Evolutionary conservation across 2,888 invertebrate genomes (phyloP), one percentile per base, ranked within the genome.

Genomic region (Laothoe populi): DNA sequence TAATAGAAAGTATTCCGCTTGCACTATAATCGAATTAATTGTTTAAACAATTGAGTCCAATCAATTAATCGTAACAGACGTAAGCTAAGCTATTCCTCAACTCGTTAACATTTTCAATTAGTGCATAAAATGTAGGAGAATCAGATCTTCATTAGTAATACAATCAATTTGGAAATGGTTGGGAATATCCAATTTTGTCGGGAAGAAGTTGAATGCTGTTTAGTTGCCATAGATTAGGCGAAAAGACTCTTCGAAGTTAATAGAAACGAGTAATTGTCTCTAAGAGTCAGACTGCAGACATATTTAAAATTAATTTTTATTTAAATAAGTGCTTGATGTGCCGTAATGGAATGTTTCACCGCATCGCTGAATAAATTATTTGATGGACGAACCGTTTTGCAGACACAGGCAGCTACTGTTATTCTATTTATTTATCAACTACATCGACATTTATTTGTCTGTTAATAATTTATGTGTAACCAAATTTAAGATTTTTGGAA

Each of bases 121-220:
- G 74, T 77, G 78, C 81, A 81, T 79, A 79, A 81, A 82, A 81
- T 75, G 70, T 66, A 64, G 63, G 69, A 69, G 75, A 78, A 77
- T 83, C 74, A 77, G 81, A 78, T 78, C 80, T 84, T 86, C 86
- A 86, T 87, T 87, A 86, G 78, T 78, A 81, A 83, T 85, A 83
- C 85, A 85, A 87, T 86, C 79, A 81, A 75, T 73, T 70, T 64
- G 67, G 70, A 53, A 70, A 65, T 71, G 73, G 75, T 71, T 70
- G 75, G 79, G 79, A 79, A 80, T 79, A 80, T 81, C 75, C 81
- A 75, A 83, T 83, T 79, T 73, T 66, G 71, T 71, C 68, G 61
- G 65, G 69, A 75, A 78, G 79, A 77, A 80, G 70, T 75, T 71
- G 69, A 68, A 74, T 71, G 66, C 70, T 44, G 66, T 62, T 24